Conservation (phyloP, 2,888 invertebrate genomes). For the Dilophus febrilis region DNA sequence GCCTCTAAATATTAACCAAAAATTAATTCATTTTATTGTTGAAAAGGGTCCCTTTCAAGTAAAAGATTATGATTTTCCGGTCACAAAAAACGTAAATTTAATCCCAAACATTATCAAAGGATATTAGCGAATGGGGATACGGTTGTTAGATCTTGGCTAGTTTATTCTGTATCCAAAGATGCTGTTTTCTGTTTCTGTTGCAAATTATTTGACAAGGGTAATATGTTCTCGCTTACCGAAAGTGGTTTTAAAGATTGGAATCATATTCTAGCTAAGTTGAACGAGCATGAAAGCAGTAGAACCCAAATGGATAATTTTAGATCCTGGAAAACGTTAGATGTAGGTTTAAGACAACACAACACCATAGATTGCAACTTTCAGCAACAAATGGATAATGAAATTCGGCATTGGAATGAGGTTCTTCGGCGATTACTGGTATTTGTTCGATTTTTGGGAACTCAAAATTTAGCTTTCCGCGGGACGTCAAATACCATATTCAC, state of each 20-base stretch:
- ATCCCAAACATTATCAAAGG: background rate
- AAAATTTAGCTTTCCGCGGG: conserved; percentile 5
- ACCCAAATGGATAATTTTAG: conserved; percentile 1
- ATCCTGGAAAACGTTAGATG: conserved; percentile 2
- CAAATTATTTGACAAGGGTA: background rate
- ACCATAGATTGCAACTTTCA: conserved; percentile 1
- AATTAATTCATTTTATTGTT: too few relatives aligned
- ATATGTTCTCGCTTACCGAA: too few relatives aligned
- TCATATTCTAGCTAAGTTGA: conserved; percentile 3
- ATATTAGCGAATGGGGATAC: background rate
- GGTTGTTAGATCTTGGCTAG: background rate
- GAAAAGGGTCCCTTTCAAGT: too few relatives aligned
- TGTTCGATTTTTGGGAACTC: conserved; percentile 4
- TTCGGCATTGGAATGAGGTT: background rate
- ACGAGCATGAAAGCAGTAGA: conserved; percentile 4
- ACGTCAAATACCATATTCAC: conserved; percentile 1
- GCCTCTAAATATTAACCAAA: too few relatives aligned
- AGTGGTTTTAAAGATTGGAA: conserved; percentile 5
- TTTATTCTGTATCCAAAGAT: background rate
- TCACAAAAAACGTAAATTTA: background rate
- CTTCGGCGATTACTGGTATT: background rate
- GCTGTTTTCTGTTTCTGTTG: background rate
- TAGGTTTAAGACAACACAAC: background rate
- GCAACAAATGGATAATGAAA: background rate
- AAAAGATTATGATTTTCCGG: too few relatives aligned